Evolutionary conservation across 2,113 vertebrate genomes (phyloP), one percentile per base, ranked within the genome.

Genomic region (Paramisgurnus dabryanus): DNA sequence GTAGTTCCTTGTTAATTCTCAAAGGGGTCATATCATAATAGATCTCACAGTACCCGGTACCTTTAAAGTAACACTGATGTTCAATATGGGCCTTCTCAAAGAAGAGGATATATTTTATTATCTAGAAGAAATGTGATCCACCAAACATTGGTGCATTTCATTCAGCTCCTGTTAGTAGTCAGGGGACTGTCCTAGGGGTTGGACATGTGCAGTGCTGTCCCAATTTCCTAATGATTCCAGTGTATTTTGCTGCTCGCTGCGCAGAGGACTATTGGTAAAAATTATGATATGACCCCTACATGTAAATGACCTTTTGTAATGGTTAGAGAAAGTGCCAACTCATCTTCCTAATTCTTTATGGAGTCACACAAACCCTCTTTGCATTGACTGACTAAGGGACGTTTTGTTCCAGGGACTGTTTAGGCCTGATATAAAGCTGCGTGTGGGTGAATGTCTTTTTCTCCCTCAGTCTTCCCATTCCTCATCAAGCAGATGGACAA

Each of bases 361-460:
- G 53, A 61, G 81, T 88, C 45, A 76, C 13, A 61, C 34, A 15
- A 39, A 72, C 3, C 58, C 57, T 27, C 41, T 15, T n/a, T 61
- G 83, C 77, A 76, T 22, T 53, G 57, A 71, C 40, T 12, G 75
- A 57, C n/a, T 79, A 7, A 88, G 83, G 64, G 53, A 64, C 34
- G 4, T 7, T 79, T 87, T 86, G 83, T 69, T 85, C 78, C 53
- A 86, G 84, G 89, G 88, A 86, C 86, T 90, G 10, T 78, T 49
- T 81, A 87, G 88, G 87, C 91, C 89, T 85, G 83, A 53, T 85
- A 82, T 63, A 86, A 83, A 85, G 58, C 74, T 89, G 78, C 85
- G 61, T 68, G 67, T 79, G 78, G 90, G 87, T 89, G 81, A 84
- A 50, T 85, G 47, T 82, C 71, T 85, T 79, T 81, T 89, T 75